phyloP scores from a whole-genome alignment of 2,888 invertebrate species.

The Stenolophus ochropezus region DNA sequence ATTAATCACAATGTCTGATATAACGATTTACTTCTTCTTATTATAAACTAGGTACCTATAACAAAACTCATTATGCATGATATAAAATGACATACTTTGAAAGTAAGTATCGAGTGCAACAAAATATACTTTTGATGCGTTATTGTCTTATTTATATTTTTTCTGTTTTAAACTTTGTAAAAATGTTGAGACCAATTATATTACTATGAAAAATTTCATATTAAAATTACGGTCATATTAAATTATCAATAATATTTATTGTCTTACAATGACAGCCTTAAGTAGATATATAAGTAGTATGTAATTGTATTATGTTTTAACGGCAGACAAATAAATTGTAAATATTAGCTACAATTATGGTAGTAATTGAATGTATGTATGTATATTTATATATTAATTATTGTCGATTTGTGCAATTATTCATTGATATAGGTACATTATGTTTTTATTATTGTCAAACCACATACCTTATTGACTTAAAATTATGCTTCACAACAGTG shows the following conservation, averaged over 20 bases:
- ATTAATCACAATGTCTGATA: constrained; percentile 2
- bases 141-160: constrained; percentile 49
- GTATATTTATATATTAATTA: constrained; percentile 62
- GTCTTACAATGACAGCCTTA: constrained; percentile 60
- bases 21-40: constrained; percentile 21
- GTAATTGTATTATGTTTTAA: constrained; percentile 43
- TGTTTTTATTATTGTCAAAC: constrained; percentile 58
- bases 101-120: constrained; percentile 50
- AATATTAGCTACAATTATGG: constrained; percentile 55
- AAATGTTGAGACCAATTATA: constrained; percentile 58
- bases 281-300: constrained; percentile 49
- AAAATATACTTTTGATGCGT: constrained; percentile 38
- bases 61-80: constrained; percentile 1
- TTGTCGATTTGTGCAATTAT: constrained; percentile 67
- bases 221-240: constrained; percentile 56
- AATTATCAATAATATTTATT: constrained; percentile 54
- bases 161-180: constrained; percentile 40
- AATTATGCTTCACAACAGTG: constrained; percentile 47
- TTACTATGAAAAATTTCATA: constrained; percentile 55
- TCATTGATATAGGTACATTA: constrained; percentile 59
- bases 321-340: constrained; percentile 49
- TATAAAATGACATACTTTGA: constrained; percentile 16
- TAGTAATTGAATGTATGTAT: constrained; percentile 59
- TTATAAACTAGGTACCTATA: constrained; percentile 51
- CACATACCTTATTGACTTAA: constrained; percentile 56